Evolutionary conservation across 37 sponge, comb jelly and placozoan genomes (phyloP).

Genomic region (Hormiphora californensis): DNA sequence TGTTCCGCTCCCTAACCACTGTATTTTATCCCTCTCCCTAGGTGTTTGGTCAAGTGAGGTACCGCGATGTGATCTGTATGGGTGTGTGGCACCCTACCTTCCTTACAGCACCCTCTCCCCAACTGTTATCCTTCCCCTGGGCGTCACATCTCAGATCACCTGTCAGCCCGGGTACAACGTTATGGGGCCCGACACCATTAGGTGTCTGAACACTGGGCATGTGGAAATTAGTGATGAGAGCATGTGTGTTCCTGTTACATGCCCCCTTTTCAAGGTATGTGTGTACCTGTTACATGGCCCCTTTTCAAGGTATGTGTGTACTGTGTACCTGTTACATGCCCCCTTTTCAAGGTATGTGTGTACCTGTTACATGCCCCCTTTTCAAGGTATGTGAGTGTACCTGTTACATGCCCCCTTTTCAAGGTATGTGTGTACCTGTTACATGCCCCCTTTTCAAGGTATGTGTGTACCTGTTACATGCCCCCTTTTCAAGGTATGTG

Average conservation of each 20-base stretch:
- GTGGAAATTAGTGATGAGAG: neutral
- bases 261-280: neutral
- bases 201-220: neutral
- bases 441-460: too few relatives aligned
- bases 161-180: neutral
- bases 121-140: neutral
- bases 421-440: too few relatives aligned
- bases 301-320: too few relatives aligned
- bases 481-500: too few relatives aligned
- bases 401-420: too few relatives aligned
- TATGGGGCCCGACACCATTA: too few relatives aligned
- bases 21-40: neutral
- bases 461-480: too few relatives aligned
- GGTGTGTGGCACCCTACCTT: neutral
- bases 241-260: neutral
- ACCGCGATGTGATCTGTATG: neutral
- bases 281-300: too few relatives aligned
- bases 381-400: too few relatives aligned
- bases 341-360: too few relatives aligned
- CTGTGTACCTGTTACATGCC: too few relatives aligned
- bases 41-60: slow-evolving; percentile 2
- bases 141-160: neutral
- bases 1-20: neutral
- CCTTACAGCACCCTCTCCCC: neutral
- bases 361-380: too few relatives aligned